Conservation (phyloP, 2,888 invertebrate species). For the Lycophotia porphyrea region DNA sequence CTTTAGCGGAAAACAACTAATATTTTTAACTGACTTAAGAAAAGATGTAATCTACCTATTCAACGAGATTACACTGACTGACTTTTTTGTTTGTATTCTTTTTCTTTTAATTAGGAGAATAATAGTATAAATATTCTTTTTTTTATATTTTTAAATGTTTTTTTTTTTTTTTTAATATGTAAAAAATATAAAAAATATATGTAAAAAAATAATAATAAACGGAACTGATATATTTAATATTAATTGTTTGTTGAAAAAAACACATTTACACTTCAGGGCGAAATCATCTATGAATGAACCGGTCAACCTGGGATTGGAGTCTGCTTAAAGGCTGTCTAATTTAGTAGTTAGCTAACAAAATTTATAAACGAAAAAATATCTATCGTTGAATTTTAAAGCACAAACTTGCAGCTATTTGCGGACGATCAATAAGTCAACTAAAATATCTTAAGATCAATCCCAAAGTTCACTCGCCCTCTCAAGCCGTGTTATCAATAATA, state of each 20-base stretch:
- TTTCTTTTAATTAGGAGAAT: not conserved
- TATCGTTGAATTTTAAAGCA: not conserved
- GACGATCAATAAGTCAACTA: too few species aligned
- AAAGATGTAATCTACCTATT: not conserved
- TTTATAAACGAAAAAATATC: not conserved
- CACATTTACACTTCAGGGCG: too few species aligned
- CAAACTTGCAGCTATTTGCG: not conserved
- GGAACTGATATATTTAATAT: too few species aligned
- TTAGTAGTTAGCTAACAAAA: not conserved
- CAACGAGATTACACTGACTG: not conserved
- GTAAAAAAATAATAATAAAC: too few species aligned
- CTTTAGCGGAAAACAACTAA: not conserved
- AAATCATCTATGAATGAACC: not conserved
- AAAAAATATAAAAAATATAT: too few species aligned
- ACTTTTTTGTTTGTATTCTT: not conserved
- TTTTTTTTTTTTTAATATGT: too few species aligned
- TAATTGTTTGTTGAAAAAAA: too few species aligned
- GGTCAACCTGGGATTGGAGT: not conserved
- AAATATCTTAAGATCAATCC: constrained; percentile 37
- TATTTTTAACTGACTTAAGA: not conserved
- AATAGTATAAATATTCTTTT: too few species aligned
- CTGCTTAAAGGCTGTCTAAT: not conserved
- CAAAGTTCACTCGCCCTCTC: not conserved
- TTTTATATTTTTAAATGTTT: too few species aligned
- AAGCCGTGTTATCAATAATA: constrained; percentile 14